Base-by-base conservation (phyloP, 2,888 invertebrate genomes). In the Galerucella calmariensis region DNA sequence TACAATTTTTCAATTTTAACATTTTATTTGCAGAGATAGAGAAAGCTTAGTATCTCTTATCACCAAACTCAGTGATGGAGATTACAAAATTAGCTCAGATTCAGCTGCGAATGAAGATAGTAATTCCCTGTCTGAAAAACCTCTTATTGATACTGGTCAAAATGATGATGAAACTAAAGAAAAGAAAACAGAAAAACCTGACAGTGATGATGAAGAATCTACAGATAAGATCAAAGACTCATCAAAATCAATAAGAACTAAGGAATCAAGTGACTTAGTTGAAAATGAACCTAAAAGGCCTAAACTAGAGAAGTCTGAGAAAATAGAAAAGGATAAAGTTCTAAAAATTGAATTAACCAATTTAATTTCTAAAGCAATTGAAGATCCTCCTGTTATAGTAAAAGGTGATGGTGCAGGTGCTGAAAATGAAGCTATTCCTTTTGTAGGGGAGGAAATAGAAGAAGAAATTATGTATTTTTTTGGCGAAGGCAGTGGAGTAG, bases 31-130 rank as follows among this genome's bases (percentile, higher is more conserved):
- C 78, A 88, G 88, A 75, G 86, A 87, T 78, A 81, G 96, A 78
- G 94, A 94, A 80, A 95, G 95, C 80, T 89, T 98, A 80, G 92
- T 94, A 10, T 91, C 91, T 84, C 90, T 98, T 51, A 96, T 97
- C 85, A 89, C 90, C 61, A 91, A 93, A 78, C 88, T 97, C 69
- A 92, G 92, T 72, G 91, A 90, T 82, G 94, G 93, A 20, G 94
- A 95, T 83, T 91, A 92, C 75, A 91, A 91, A 75, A 85, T 90
- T 75, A 89, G 89, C 48, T 86, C 89, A 16, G 90, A 91, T 77
- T 90, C 91, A 35, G 88, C 91, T 63, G 89, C 90, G 16, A 92
- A 92, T 82, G 92, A 92, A 81, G 92, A 92, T 80, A 92, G 92
- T 82, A 92, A 92, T 80, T 86, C 89, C 76, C 89, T 90, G 81